phyloP scores from a whole-genome alignment of 2,888 invertebrate species.

The Allacma fusca region DNA sequence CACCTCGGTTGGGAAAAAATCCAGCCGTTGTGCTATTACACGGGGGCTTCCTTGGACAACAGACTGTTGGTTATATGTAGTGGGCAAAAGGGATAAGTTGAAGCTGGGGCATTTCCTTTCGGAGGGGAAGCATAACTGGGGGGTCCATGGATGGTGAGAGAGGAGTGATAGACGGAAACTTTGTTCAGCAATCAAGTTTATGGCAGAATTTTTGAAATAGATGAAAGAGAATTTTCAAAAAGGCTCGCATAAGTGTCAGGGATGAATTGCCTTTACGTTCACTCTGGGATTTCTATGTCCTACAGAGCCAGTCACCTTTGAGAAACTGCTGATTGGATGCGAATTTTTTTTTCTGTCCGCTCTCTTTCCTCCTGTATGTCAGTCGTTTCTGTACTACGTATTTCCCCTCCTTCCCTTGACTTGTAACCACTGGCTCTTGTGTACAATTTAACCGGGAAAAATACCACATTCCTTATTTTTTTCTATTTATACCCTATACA shows the following conservation, averaged over 20 bases:
- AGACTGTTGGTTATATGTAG: no score
- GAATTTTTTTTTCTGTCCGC: not conserved
- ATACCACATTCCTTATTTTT: no score
- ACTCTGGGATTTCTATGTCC: not conserved
- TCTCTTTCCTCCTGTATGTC: not conserved
- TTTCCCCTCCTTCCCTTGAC: no score
- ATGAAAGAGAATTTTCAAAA: constrained; percentile 22
- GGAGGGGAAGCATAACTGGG: not conserved
- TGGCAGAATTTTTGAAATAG: constrained; percentile 11
- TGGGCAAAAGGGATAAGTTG: no score
- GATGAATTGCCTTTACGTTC: constrained; percentile 8
- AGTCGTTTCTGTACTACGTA: no score
- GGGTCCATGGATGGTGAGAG: not conserved
- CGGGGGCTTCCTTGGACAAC: no score
- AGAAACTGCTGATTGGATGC: not conserved
- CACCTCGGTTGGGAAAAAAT: no score
- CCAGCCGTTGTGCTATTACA: no score
- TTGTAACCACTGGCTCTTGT: no score
- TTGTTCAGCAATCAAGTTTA: constrained; percentile 5
- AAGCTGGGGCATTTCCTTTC: no score
- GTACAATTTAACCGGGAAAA: no score
- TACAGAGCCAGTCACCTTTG: not conserved
- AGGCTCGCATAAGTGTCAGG: not conserved
- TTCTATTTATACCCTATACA: no score
- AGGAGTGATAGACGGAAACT: not conserved